Evolutionary conservation across 2,797 vertebrate species (phyloP), one percentile per base, ranked within the genome.

Genomic region (Gymnothorax reevesii): DNA sequence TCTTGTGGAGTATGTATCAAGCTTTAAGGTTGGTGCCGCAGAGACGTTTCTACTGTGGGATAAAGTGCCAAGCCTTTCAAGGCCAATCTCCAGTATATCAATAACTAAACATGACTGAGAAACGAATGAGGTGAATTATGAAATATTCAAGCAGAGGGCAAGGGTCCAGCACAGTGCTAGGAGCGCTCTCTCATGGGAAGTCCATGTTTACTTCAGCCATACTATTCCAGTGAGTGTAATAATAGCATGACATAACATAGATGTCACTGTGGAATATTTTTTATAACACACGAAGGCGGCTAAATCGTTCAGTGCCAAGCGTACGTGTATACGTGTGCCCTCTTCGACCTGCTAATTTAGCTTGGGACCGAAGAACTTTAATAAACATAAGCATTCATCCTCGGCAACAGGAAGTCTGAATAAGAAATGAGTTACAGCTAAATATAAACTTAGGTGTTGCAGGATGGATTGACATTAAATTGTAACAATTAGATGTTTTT

Each of bases 381-480:
- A 62, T 66, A 84, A 52, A 83, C 57, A 59, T 12, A 83, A 64
- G 17, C 22, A 42, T 59, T 25, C 8, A 42, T 27, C 54, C n/a
- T 25, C 3, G 57, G 15, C 82, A 13, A 33, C 57, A 59, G 33
- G 33, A 42, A 59, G 57, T 22, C 57, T 15, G 25, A 59, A 6
- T 12, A 20, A 83, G 80, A 7, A 59, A 17, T 64, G 25, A 83
- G 25, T 60, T 57, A 59, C 25, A 82, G 49, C 57, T 83, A 57
- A 57, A 57, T 83, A 9, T 83, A 83, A 83, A 83, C 54, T 83
- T 83, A n/a, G 82, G 82, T 25, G n/a, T 17, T 62, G 22, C 54
- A 27, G 13, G 60, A 27, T 25, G 57, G 12, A 33, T 27, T 9
- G 33, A 60, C 20, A 84, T 17, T 42, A 62, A 62, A 62, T 49